Base-by-base conservation (phyloP, 2,888 invertebrate genomes). In the Horisme vitalbata region DNA sequence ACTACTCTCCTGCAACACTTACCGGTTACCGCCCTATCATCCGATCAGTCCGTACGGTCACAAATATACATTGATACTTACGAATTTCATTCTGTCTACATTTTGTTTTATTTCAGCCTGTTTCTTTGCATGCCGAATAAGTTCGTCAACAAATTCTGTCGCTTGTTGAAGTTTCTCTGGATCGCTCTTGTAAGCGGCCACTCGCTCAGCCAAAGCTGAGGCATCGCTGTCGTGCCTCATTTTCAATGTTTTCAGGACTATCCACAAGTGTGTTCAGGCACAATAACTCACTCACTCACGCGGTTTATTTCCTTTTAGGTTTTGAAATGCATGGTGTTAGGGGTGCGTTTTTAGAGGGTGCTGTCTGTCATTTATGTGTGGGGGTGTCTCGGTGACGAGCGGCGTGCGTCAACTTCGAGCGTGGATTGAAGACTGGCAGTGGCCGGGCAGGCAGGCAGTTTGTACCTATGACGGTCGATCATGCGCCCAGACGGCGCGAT, bases 91-190 rank as follows among this genome's bases (percentile, higher is more conserved):
- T 90, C 89, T 90, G 77, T 90, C 90, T 82, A 89, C 83, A 82
- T 87, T 89, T 69, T 83, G 83, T 84, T 91, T 91, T 63, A 85
- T 73, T 62, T 90, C 90, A 57, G 91, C 92, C 75, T 92, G 91
- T 71, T 84, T 85, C 76, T 91, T 91, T 55, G 92, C 92, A 72
- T 90, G 90, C 68, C 90, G 88, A 68, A 92, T 87, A 48, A 92
- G 87, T 71, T 91, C 91, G 64, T 92, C 92, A 57, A 93, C 90
- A 77, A 92, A 92, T 59, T 91, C 91, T 51, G 85, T 83, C 36
- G 92, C 88, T 49, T 90, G 82, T 51, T 91, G 88, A 71, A 92
- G 89, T 75, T 91, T 91, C 51, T 91, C 90, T 26, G 92, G 91
- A 66, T 92, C 92, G 58, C 85, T 87, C 75, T 91, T 92, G 72